Evolutionary conservation across 2,113 vertebrate species (phyloP), one percentile per base, ranked within the genome.

Genomic region (Tyto alba): DNA sequence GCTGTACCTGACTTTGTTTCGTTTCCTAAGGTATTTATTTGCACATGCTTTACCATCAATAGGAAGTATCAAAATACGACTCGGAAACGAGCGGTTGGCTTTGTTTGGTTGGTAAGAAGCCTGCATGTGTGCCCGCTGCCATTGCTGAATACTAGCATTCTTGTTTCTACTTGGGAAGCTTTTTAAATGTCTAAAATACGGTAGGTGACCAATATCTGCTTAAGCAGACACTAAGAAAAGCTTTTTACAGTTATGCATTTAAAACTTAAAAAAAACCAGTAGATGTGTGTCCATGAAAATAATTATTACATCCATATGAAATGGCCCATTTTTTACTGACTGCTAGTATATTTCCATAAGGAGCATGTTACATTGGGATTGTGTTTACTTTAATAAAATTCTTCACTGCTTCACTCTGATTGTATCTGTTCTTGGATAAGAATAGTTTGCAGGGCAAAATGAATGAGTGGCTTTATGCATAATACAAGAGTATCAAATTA

Each of bases 341-440:
- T 90, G 73, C 10, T 9, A 4, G 7, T 91, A 4, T 83, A 75
- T 92, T 96, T 96, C 91, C 59, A 50, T 96, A 97, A 96, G 0
- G 32, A 96, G 96, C 87, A 53, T 62, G 90, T 45, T 50, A 79
- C 47, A 57, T 66, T 93, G 91, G 69, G 76, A 41, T 93, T 93
- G 69, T 97, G 94, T 97, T 98, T 97, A 94, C 94, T 97, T 95
- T 96, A 94, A 95, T 95, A 97, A 97, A 97, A 96, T 81, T 84
- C 76, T 47, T 95, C 85, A 77, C 53, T 89, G 90, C 84, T 96
- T 88, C 4, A 1, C 72, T 93, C 74, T 93, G 89, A 95, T 96
- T 50, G 3, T 98, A 96, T 97, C 94, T 94, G 13, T 62, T 91
- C 66, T 90, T 85, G 85, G 77, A 91, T 95, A 97, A 95, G 97